Evolutionary conservation across 2,888 invertebrate genomes (phyloP), one percentile per base, ranked within the genome.

Genomic region (Sylvicola cinctus): DNA sequence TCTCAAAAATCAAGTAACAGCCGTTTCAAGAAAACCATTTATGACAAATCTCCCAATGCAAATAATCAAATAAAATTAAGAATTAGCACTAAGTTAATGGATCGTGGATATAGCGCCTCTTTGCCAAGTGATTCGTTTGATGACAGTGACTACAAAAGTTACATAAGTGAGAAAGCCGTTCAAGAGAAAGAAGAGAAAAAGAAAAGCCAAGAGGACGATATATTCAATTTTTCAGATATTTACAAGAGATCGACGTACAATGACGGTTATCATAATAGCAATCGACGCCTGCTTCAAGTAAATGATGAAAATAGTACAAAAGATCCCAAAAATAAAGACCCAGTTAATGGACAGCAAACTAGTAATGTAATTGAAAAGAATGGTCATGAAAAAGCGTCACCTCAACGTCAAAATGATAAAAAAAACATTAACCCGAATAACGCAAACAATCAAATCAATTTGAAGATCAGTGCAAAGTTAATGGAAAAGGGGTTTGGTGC

Each of bases 391-490:
- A 5, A 23, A 26, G 12, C 10, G 14, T 6, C 29, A 4, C 8
- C 11, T 8, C n/a, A 6, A 7, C n/a, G 31, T 6, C 6, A 4
- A 31, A 16, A 4, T 12, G 6, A n/a, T 16, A 14, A n/a, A n/a
- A 31, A 16, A 23, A 4, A 17, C 4, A 13, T 25, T 3, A 26
- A 16, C 14, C 4, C 5, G 13, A 35, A 25, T 35, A 23, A 6
- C 8, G 47, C 54, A 4, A 49, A 49, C 47, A 38, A 49, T 27
- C 50, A 49, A 37, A 47, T 57, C 10, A 54, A 49, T 30, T 31
- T 56, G 15, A 54, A 51, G 43, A 52, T 55, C 4, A 56, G 56
- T 34, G 40, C 40, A 23, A 45, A 50, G 2, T 38, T 58, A 31
- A 47, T 55, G 43, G 34, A 39, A 4, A 51, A 46, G 33, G 55